These are phyloP conservation scores for Agriopis leucophaearia DNA, from an alignment of 2,888 invertebrate genomes.

Conservation along the genomic window DNA sequence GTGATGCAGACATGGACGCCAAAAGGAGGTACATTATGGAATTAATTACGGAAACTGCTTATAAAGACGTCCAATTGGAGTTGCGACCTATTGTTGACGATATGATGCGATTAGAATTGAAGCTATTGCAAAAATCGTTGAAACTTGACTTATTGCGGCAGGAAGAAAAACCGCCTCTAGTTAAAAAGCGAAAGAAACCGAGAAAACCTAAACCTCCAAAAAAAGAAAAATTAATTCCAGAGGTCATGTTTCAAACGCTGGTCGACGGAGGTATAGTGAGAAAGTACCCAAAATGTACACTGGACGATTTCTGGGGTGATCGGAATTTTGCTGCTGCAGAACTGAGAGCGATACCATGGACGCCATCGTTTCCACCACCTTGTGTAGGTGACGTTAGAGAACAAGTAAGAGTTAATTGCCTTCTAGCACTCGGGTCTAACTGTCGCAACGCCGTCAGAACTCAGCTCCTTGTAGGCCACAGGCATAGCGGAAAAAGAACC, in stretches of 20 bases:
- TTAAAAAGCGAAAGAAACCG: slow-evolving; percentile 73
- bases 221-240: slow-evolving; percentile 71
- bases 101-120: slow-evolving; percentile 87
- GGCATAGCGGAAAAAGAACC: slow-evolving; percentile 89
- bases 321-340: slow-evolving; percentile 87
- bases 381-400: slow-evolving; percentile 87
- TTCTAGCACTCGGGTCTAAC: slow-evolving; percentile 85
- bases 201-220: slow-evolving; percentile 41
- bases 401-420: slow-evolving; percentile 86
- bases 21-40: slow-evolving; percentile 88
- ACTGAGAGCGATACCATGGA: slow-evolving; percentile 73
- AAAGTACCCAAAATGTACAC: slow-evolving; percentile 84
- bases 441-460: slow-evolving; percentile 81
- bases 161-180: slow-evolving; percentile 57
- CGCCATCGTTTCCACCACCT: slow-evolving; percentile 80
- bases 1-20: slow-evolving; percentile 84
- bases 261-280: slow-evolving; percentile 90
- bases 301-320: slow-evolving; percentile 91
- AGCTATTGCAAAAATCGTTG: slow-evolving; percentile 82
- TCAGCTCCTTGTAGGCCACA: slow-evolving; percentile 90
- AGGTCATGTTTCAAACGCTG: slow-evolving; percentile 90
- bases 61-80: slow-evolving; percentile 88
- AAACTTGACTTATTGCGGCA: slow-evolving; percentile 66
- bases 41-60: slow-evolving; percentile 88
- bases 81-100: slow-evolving; percentile 90